These are phyloP conservation scores for Hydra vulgaris DNA, from an alignment of 30 jellyfish, hydroid and myxozoan species.

Conservation along the genomic window DNA sequence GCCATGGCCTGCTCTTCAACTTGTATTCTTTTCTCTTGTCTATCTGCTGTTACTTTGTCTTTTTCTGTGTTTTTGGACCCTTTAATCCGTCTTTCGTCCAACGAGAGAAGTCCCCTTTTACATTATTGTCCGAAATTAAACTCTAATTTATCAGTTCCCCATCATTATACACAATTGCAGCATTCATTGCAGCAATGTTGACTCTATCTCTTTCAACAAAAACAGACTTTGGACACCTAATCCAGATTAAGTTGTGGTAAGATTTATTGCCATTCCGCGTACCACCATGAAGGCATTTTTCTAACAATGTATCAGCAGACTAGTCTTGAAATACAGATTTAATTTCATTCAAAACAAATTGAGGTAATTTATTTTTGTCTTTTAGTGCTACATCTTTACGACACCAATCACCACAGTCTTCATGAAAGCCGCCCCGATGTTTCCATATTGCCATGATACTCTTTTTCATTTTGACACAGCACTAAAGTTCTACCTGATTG, in stretches of 20 bases:
- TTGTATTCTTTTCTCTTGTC: background rate
- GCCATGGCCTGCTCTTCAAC: background rate
- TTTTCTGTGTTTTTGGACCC: background rate
- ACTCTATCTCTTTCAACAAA: background rate
- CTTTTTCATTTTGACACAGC: background rate
- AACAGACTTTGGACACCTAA: background rate
- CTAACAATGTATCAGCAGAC: background rate
- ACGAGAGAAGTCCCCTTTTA: background rate
- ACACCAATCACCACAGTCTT: background rate
- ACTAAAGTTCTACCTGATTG: background rate
- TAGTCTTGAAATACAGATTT: background rate
- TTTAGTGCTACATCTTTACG: background rate
- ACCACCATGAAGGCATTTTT: background rate
- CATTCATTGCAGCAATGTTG: background rate
- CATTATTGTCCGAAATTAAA: background rate
- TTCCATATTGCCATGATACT: background rate
- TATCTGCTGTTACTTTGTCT: background rate
- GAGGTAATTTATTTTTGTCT: background rate
- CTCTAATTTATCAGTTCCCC: background rate
- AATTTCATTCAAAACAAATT: background rate
- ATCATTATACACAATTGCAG: background rate
- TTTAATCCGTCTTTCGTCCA: background rate
- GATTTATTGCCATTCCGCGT: background rate
- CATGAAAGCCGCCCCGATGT: background rate
- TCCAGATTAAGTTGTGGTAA: background rate